A percentile compares a stretch with the other conserved stretches of the same genome.
phyloP scores from a whole-genome alignment of 2,797 vertebrate genomes.

The Masticophis lateralis region DNA sequence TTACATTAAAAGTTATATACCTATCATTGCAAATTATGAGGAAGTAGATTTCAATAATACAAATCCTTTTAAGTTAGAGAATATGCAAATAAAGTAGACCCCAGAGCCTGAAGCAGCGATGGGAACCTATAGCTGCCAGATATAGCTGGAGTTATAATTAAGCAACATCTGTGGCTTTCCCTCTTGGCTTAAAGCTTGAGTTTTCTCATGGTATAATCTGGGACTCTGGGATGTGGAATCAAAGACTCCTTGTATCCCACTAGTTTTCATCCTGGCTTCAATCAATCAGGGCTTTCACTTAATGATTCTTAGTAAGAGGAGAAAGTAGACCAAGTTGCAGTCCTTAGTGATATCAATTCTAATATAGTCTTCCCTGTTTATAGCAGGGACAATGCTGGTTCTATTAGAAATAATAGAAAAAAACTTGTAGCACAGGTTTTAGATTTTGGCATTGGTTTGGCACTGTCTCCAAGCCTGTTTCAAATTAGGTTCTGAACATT shows the following conservation, averaged over 20 bases:
- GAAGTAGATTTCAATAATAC: neutral
- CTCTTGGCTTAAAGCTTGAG: neutral
- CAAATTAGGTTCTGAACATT: neutral
- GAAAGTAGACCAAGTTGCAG: neutral
- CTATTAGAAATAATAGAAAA: neutral
- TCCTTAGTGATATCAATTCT: neutral
- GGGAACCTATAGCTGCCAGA: neutral
- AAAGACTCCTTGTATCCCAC: neutral
- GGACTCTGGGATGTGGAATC: neutral
- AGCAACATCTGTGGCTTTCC: neutral
- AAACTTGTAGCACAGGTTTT: neutral
- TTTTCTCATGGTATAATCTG: neutral
- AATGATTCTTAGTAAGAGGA: neutral
- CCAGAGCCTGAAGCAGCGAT: neutral
- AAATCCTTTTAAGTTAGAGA: neutral
- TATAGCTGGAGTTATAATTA: neutral
- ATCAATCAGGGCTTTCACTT: neutral
- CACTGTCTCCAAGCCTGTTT: neutral
- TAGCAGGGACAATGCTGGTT: neutral
- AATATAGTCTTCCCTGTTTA: neutral
- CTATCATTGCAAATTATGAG: neutral
- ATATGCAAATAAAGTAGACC: neutral
- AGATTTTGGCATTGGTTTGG: neutral
- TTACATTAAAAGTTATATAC: neutral
- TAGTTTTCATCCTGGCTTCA: neutral